Evolutionary conservation across 1,140 invertebrate genomes (phyloP).

Genomic region (Drosophila virilis): DNA sequence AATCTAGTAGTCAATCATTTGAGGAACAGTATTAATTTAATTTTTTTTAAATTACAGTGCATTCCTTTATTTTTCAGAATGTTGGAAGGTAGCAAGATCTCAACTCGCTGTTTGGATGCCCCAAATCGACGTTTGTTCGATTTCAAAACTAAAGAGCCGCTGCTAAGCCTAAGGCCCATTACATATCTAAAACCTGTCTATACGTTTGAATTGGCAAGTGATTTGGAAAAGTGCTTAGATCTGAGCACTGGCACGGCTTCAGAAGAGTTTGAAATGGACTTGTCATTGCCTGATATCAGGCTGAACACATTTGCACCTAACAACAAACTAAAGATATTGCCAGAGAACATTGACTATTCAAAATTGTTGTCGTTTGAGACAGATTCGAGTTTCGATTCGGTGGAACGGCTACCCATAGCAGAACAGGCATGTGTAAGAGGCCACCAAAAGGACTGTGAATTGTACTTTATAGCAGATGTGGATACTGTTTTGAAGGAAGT

Average conservation of each 20-base stretch:
- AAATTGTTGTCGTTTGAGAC: slow-evolving; percentile 26
- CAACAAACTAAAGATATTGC: slow-evolving; percentile 11
- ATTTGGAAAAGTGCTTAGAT: neutral
- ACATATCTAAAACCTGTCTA: neutral
- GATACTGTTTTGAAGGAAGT: neutral
- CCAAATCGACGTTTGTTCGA: slow-evolving; percentile 1
- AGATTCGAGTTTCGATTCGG: neutral
- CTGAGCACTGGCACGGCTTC: too few relatives aligned
- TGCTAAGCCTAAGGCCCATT: neutral
- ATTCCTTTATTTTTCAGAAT: slow-evolving; percentile 32
- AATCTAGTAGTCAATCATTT: slow-evolving; percentile 17
- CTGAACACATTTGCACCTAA: slow-evolving; percentile 7
- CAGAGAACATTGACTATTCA: neutral
- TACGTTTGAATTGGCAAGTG: slow-evolving; percentile 9
- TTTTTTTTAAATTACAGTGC: slow-evolving; percentile 30
- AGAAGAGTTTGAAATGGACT: slow-evolving; percentile 10
- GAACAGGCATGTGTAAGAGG: neutral
- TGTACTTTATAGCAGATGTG: neutral
- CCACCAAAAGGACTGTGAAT: neutral
- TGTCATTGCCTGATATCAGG: neutral
- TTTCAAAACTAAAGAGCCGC: slow-evolving; percentile 4
- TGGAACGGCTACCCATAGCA: neutral
- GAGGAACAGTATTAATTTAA: neutral
- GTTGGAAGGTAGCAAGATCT: slow-evolving; percentile 15
- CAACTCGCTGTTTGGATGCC: neutral